Conservation (phyloP, 2,888 invertebrate species). For the Melipona bicolor region DNA sequence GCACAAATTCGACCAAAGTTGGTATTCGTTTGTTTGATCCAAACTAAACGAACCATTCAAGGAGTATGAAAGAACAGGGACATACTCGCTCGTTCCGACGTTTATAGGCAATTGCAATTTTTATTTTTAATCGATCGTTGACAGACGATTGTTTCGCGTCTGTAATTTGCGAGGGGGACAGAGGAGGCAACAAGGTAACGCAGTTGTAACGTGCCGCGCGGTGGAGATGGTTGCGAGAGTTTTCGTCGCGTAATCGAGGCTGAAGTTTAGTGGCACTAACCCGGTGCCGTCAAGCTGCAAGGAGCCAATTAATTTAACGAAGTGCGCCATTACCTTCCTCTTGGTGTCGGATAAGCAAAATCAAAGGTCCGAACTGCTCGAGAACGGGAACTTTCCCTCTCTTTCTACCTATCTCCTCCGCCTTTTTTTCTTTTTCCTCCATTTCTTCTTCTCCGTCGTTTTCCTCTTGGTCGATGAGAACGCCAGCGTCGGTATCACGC, state of each 20-base stretch:
- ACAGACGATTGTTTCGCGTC: not conserved
- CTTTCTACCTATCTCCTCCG: not conserved
- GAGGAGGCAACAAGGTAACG: conserved; percentile 15
- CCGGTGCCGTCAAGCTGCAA: conserved; percentile 62
- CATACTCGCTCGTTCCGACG: too few species aligned
- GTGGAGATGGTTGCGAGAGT: conserved; percentile 52
- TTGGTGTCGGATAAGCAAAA: conserved; percentile 72
- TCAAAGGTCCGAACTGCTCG: conserved; percentile 66
- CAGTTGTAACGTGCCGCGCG: conserved; percentile 39
- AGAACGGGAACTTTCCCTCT: conserved; percentile 40
- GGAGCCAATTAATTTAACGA: conserved; percentile 76
- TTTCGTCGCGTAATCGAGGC: conserved; percentile 66
- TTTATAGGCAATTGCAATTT: too few species aligned
- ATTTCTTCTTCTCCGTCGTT: not conserved
- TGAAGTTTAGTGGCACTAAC: conserved; percentile 74
- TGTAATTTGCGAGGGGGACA: conserved; percentile 21
- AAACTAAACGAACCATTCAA: too few species aligned
- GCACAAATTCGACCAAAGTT: too few species aligned
- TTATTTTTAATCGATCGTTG: not conserved
- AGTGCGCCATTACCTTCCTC: conserved; percentile 73
- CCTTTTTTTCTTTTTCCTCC: not conserved
- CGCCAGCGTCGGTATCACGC: conserved; percentile 49
- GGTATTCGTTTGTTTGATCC: too few species aligned
- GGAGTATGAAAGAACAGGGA: too few species aligned
- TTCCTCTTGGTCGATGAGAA: conserved; percentile 14